Base-by-base conservation (phyloP, 2,113 vertebrate species). In the Melanocharis versteri region DNA sequence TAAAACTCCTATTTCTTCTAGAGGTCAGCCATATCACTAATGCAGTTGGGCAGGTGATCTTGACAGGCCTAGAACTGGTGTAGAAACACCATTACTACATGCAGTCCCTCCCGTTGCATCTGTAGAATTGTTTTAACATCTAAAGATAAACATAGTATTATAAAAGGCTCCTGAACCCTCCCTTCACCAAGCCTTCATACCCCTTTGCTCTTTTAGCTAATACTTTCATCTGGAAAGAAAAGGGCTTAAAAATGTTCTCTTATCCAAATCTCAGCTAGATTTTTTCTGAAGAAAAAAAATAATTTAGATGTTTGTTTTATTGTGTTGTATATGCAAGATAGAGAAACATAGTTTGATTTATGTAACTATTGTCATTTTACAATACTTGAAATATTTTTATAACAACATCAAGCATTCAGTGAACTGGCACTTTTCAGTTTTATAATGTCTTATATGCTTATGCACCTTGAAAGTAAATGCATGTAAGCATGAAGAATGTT, bases 271-370 rank as follows among this genome's bases (percentile, higher is more conserved):
- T 83, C 35, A 93, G 20, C 15, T 77, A 62, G 22, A 30, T 68
- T 45, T 60, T 39, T 87, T 83, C 54, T 62, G 35, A 81, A 78
- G 11, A 54, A 60, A 91, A 72, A 50, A 9, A 7, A n/a, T 13
- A 47, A 4, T 10, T 77, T 61, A 73, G 30, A 30, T 83, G 4
- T 73, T 81, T 83, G 9, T 44, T 89, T 90, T 68, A 37, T 58
- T 51, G 21, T 62, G 20, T 35, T 87, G 15, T 23, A 65, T 33
- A 71, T 22, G 26, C 16, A 69, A 69, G 8, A 15, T 26, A 56
- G 30, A 84, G 77, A 88, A 80, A 79, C 8, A 35, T 18, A 22
- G 4, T 64, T 93, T 75, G 23, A 86, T 93, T 85, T 94, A 79
- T 8, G 3, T 47, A 70, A 80, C 3, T 61, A 40, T 39, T 91